Conservation (phyloP, 1,140 invertebrate species). For the Caerostris darwini region DNA sequence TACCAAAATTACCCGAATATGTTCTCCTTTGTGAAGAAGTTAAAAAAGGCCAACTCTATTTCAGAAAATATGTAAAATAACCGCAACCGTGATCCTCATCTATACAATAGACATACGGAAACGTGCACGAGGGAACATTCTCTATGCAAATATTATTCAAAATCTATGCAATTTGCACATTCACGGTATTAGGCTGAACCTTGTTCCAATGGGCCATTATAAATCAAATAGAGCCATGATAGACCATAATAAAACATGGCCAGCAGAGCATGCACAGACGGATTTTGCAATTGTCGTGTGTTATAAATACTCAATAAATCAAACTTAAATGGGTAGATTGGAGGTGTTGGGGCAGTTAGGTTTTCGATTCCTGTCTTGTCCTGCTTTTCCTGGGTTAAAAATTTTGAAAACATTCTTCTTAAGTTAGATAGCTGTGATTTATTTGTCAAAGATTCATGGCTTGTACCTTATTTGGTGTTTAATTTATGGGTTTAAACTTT, state of each 20-base stretch:
- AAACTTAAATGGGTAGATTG: not conserved
- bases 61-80: not conserved
- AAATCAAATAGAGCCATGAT: not conserved
- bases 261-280: not conserved
- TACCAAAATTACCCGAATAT: not conserved
- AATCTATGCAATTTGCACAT: not conserved
- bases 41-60: not conserved
- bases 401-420: too few species aligned
- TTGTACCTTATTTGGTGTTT: too few species aligned
- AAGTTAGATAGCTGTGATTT: too few species aligned
- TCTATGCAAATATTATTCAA: conserved; percentile 4
- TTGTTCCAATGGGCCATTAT: not conserved
- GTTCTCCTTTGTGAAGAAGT: not conserved
- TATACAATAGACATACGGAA: not conserved
- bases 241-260: not conserved
- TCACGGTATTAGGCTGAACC: not conserved
- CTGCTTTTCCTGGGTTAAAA: too few species aligned
- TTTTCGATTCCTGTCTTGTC: not conserved
- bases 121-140: not conserved
- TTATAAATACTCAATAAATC: conserved; percentile 17
- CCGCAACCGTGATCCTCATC: not conserved
- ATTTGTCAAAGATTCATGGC: too few species aligned
- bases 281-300: not conserved
- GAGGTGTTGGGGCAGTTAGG: not conserved
- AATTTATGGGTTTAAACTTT: too few species aligned